A percentile compares a stretch with the other conserved stretches of the same genome.
Evolutionary conservation across 2,113 vertebrate genomes (phyloP).

Genomic region (Cynoglossus semilaevis): DNA sequence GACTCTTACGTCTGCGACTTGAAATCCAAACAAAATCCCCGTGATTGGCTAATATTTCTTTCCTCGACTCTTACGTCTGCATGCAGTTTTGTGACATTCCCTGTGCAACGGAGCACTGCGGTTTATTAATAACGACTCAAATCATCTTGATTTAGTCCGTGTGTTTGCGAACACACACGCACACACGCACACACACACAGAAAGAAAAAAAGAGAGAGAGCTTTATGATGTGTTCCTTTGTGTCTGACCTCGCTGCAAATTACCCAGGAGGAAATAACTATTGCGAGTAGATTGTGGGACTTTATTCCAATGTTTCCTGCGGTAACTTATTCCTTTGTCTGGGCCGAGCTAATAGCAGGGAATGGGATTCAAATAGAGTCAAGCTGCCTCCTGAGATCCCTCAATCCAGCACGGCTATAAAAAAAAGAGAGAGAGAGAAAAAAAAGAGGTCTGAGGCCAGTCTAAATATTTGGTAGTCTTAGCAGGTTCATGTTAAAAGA

Average conservation of each 20-base stretch:
- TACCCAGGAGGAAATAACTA: slow-evolving; percentile 58
- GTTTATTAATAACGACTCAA: slow-evolving; percentile 2
- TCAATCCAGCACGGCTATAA: slow-evolving; percentile 68
- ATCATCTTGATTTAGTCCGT: slow-evolving; percentile 28
- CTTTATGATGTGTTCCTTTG: slow-evolving; percentile 22
- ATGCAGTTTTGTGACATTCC: too few species aligned
- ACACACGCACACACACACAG: slow-evolving; percentile 19
- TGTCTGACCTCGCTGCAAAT: slow-evolving; percentile 52
- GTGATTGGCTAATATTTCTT: too few species aligned
- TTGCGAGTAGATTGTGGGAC: slow-evolving; percentile 62
- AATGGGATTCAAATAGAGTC: slow-evolving; percentile 77
- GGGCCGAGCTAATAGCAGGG: slow-evolving; percentile 66
- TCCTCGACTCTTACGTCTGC: too few species aligned
- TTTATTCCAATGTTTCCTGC: slow-evolving; percentile 71
- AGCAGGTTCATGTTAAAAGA: slow-evolving; percentile 78
- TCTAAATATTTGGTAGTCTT: slow-evolving; percentile 80
- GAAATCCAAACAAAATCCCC: too few species aligned
- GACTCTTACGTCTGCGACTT: too few species aligned
- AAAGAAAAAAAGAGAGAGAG: slow-evolving; percentile 6
- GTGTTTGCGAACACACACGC: slow-evolving; percentile 32
- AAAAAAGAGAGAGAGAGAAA: too few species aligned
- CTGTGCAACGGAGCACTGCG: too few species aligned
- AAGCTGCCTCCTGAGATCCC: slow-evolving; percentile 75
- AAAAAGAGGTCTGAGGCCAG: slow-evolving; percentile 70
- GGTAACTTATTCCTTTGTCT: slow-evolving; percentile 76